phyloP scores from a whole-genome alignment of 2,113 vertebrate genomes.

The Psittacus erithacus region DNA sequence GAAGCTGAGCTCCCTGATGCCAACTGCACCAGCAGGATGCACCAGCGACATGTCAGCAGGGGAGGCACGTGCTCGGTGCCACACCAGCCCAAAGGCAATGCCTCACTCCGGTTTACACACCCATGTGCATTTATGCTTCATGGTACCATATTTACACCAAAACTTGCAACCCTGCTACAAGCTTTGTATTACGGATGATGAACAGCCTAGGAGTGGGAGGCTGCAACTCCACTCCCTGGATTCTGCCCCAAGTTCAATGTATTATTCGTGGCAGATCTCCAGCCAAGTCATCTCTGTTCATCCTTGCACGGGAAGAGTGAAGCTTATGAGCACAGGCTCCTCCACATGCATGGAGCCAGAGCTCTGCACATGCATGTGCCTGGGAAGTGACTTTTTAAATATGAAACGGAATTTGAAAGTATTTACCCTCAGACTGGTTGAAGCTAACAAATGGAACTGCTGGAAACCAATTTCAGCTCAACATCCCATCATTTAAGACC shows the following conservation, averaged over 20 bases:
- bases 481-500: not conserved
- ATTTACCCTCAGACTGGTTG: not conserved
- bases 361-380: rapidly evolving
- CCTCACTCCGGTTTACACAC: not conserved
- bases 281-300: not conserved
- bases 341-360: not conserved
- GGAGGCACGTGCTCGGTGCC: not conserved
- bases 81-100: not conserved
- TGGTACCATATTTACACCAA: not conserved
- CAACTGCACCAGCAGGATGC: rapidly evolving
- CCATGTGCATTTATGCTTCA: not conserved
- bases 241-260: not conserved
- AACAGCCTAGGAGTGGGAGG: not conserved
- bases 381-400: not conserved
- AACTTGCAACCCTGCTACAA: not conserved
- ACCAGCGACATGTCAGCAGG: not conserved
- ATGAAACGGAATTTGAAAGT: slow-evolving; percentile 2
- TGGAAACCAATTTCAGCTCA: slow-evolving; percentile 29
- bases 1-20: not conserved
- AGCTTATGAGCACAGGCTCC: not conserved
- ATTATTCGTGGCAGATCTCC: not conserved
- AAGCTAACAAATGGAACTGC: not conserved
- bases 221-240: rapidly evolving
- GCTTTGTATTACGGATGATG: rapidly evolving
- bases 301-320: not conserved